A percentile compares a stretch with the other conserved stretches of the same genome.
These are phyloP conservation scores for Eubucco bourcierii DNA, from an alignment of 2,113 vertebrate species.

Conservation along the genomic window DNA sequence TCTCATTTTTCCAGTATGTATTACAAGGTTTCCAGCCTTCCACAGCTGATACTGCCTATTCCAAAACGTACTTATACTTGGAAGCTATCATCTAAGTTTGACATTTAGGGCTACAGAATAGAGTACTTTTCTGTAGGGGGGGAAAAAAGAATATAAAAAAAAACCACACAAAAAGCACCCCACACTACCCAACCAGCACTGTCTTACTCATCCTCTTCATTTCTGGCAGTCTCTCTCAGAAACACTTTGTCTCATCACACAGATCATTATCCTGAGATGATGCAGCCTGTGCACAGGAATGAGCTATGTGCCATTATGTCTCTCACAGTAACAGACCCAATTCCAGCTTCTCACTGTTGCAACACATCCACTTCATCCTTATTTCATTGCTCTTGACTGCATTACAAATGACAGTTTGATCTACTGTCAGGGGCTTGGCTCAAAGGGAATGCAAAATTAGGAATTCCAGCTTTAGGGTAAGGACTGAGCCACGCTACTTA, in stretches of 20 bases:
- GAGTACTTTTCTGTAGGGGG: conserved; percentile 19
- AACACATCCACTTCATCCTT: neutral
- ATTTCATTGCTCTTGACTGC: conserved; percentile 40
- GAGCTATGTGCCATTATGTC: conserved; percentile 31
- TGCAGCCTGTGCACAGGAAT: conserved; percentile 23
- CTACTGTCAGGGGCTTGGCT: neutral
- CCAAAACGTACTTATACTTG: conserved; percentile 31
- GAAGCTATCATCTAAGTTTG: conserved; percentile 37
- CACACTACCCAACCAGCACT: neutral
- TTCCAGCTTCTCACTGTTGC: conserved; percentile 27
- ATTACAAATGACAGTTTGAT: conserved; percentile 16
- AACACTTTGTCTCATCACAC: conserved; percentile 25
- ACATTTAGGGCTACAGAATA: conserved; percentile 40
- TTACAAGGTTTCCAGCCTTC: neutral
- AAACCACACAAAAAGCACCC: neutral
- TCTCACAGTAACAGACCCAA: conserved; percentile 3
- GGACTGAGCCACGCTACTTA: neutral
- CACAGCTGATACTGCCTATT: conserved; percentile 12
- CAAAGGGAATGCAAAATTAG: conserved; percentile 23
- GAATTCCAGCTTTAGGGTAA: neutral
- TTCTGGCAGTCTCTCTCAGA: conserved; percentile 50
- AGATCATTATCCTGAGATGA: conserved; percentile 57
- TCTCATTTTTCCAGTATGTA: neutral
- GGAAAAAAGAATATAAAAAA: neutral
- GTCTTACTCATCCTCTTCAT: conserved; percentile 56